phyloP scores from a whole-genome alignment of 2,797 vertebrate genomes.

The Brachyalestes nurse region DNA sequence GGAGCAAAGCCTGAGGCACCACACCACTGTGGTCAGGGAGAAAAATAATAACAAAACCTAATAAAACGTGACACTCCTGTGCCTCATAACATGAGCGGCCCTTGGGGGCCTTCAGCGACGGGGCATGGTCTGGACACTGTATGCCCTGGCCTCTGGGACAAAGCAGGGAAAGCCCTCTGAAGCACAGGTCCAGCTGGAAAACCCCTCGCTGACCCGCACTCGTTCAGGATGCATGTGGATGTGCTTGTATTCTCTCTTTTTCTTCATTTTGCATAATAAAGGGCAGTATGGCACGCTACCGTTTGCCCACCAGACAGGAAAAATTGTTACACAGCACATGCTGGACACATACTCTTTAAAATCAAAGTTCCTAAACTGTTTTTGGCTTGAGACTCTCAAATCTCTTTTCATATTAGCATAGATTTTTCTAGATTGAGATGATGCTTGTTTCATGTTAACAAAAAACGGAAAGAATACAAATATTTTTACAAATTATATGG shows the following conservation, averaged over 20 bases:
- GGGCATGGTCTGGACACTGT: not conserved
- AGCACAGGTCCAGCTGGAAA: not conserved
- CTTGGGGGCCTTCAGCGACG: not conserved
- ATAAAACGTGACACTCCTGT: conserved; percentile 9
- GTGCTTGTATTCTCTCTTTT: not conserved
- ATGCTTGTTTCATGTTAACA: too few relatives aligned
- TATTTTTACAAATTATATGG: too few relatives aligned
- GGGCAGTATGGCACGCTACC: not conserved
- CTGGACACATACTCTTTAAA: too few relatives aligned
- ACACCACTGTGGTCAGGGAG: not conserved
- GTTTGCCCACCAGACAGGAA: too few relatives aligned
- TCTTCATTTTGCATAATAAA: not conserved
- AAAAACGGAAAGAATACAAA: too few relatives aligned
- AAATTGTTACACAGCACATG: too few relatives aligned
- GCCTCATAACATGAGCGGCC: not conserved
- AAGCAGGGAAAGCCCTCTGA: conserved; percentile 3
- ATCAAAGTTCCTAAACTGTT: too few relatives aligned
- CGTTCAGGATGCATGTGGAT: not conserved
- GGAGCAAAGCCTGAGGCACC: not conserved
- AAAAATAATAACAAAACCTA: not conserved
- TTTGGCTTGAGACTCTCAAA: too few relatives aligned
- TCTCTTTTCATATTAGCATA: too few relatives aligned
- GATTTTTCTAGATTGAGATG: too few relatives aligned
- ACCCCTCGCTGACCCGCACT: not conserved
- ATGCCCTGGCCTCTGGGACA: not conserved